These are phyloP conservation scores for Protobothrops flavoviridis DNA, from an alignment of 2,113 vertebrate genomes.

Conservation along the genomic window DNA sequence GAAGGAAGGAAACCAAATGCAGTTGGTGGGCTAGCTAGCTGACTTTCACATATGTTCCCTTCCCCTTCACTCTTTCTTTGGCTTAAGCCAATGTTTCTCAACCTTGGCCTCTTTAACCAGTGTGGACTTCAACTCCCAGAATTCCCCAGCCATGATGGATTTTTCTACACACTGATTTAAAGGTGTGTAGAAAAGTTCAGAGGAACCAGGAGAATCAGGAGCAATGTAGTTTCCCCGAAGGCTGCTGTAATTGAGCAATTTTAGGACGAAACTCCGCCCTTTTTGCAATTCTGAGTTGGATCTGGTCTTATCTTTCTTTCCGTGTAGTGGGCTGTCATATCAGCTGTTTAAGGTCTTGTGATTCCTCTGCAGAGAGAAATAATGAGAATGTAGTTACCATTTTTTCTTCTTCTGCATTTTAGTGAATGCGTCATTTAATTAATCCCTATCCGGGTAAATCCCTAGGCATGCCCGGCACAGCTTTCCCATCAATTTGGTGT, in stretches of 20 bases:
- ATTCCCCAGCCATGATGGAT: background rate
- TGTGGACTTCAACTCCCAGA: background rate
- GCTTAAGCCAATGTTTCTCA: background rate
- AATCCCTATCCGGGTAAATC: background rate
- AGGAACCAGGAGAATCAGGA: background rate
- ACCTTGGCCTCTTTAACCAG: background rate
- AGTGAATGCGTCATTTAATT: background rate
- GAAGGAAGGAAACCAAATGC: background rate
- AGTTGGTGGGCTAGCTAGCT: background rate
- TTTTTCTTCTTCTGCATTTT: background rate
- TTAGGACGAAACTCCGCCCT: background rate
- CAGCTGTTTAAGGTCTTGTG: background rate
- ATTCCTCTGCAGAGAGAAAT: background rate
- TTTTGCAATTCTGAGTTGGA: background rate
- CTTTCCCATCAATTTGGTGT: background rate
- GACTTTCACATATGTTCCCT: background rate
- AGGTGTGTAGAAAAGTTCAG: background rate
- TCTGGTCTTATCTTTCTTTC: background rate
- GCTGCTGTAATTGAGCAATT: background rate
- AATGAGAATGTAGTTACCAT: background rate
- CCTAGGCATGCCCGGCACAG: background rate
- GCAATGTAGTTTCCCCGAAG: background rate
- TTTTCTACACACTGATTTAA: background rate
- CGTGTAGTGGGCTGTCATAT: background rate
- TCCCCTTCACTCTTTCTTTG: background rate